Evolutionary conservation across 2,113 vertebrate genomes (phyloP).

Genomic region (Nothocercus nigrocapillus): DNA sequence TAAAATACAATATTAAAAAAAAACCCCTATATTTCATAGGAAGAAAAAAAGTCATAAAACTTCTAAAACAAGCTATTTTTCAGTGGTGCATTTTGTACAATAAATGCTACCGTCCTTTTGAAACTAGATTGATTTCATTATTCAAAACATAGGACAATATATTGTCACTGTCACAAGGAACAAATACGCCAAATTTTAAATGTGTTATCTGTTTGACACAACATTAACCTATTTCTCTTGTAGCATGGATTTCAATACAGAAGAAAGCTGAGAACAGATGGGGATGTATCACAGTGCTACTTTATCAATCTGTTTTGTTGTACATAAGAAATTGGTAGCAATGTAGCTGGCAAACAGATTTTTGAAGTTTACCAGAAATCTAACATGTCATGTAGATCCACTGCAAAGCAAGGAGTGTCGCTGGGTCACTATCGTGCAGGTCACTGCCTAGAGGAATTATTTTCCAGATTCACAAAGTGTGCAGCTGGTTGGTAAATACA

Average conservation of each 20-base stretch:
- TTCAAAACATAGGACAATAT: background rate
- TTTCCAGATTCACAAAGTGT: background rate
- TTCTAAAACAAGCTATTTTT: background rate
- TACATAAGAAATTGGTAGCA: background rate
- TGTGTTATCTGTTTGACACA: background rate
- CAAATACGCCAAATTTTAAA: background rate
- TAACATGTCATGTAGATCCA: background rate
- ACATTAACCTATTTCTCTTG: background rate
- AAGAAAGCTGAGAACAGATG: background rate
- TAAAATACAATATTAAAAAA: background rate
- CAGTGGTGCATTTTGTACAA: background rate
- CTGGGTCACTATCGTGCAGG: background rate
- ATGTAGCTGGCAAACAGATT: background rate
- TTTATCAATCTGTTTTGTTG: background rate
- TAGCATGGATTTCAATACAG: background rate
- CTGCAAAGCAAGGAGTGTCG: background rate
- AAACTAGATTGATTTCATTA: background rate
- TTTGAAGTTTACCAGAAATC: background rate
- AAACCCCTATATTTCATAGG: background rate
- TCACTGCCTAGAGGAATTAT: background rate
- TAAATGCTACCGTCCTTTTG: accelerated
- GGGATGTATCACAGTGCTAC: background rate
- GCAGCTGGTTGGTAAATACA: background rate
- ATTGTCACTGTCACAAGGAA: background rate
- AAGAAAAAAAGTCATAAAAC: background rate